Conservation (phyloP, 1,140 invertebrate genomes). For the Andricus grossulariae region DNA sequence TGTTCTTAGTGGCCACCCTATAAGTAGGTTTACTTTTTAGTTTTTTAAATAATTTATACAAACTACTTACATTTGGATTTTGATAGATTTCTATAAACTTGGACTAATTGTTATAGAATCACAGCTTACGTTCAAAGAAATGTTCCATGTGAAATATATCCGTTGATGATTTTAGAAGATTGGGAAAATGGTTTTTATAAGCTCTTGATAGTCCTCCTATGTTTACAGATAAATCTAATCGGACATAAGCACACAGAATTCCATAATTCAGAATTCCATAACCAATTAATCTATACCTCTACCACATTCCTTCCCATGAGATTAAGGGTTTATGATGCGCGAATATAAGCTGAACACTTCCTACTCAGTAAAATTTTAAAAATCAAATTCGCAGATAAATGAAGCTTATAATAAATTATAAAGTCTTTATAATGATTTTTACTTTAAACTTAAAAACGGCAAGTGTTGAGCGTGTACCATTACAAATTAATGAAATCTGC, state of each 20-base stretch:
- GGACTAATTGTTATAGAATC: not conserved
- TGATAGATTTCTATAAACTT: too few species aligned
- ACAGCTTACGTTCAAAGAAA: not conserved
- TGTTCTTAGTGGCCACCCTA: too few species aligned
- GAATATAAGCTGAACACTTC: conserved; percentile 57
- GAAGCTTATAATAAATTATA: not conserved
- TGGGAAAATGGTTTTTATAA: conserved; percentile 52
- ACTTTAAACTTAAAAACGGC: not conserved
- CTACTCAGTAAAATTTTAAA: too few species aligned
- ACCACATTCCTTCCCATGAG: conserved; percentile 2
- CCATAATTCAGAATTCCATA: conserved; percentile 55
- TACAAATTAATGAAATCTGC: not conserved
- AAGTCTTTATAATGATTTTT: not conserved
- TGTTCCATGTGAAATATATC: conserved; percentile 42
- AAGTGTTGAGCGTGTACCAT: not conserved
- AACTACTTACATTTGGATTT: too few species aligned
- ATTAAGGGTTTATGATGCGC: conserved; percentile 61
- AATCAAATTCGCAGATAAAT: too few species aligned
- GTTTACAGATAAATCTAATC: conserved; percentile 34
- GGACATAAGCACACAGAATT: conserved; percentile 1
- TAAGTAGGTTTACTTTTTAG: too few species aligned
- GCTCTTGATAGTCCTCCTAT: conserved; percentile 52
- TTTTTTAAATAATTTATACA: too few species aligned
- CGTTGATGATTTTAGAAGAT: conserved; percentile 41
- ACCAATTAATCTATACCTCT: conserved; percentile 39